Evolutionary conservation across 2,888 invertebrate species (phyloP).

Genomic region (Trachelus iudaicus): DNA sequence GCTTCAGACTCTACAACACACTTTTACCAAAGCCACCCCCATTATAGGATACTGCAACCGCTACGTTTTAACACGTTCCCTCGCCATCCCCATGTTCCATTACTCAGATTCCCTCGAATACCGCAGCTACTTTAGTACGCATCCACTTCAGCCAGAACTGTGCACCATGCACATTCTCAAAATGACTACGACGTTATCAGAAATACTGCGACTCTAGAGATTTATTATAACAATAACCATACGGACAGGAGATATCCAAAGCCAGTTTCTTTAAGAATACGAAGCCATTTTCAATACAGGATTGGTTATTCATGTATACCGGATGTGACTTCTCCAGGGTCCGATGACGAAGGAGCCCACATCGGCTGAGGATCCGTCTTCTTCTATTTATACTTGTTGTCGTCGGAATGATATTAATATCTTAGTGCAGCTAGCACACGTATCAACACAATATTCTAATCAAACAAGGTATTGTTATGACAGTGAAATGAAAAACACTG

Average conservation of each 20-base stretch:
- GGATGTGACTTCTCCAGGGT: too few relatives aligned
- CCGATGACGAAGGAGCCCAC: too few relatives aligned
- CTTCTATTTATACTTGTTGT: too few relatives aligned
- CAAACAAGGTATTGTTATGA: too few relatives aligned
- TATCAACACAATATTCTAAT: too few relatives aligned
- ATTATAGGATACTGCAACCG: slow-evolving; percentile 31
- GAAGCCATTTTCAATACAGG: neutral
- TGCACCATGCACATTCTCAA: neutral
- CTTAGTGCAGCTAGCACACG: too few relatives aligned
- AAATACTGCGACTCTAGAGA: neutral
- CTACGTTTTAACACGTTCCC: slow-evolving; percentile 19
- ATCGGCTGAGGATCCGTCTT: too few relatives aligned
- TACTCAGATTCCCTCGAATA: neutral
- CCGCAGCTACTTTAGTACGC: neutral
- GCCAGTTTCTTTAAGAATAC: neutral
- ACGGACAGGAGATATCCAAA: neutral
- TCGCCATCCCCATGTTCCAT: slow-evolving; percentile 10
- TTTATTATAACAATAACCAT: neutral
- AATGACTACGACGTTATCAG: neutral
- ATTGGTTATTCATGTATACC: too few relatives aligned
- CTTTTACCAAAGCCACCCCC: slow-evolving; percentile 33
- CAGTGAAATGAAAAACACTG: too few relatives aligned
- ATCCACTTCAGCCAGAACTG: neutral
- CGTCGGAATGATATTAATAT: too few relatives aligned
- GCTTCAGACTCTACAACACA: slow-evolving; percentile 38